Conservation (phyloP, 2,113 vertebrate species). For the Oriolus oriolus region DNA sequence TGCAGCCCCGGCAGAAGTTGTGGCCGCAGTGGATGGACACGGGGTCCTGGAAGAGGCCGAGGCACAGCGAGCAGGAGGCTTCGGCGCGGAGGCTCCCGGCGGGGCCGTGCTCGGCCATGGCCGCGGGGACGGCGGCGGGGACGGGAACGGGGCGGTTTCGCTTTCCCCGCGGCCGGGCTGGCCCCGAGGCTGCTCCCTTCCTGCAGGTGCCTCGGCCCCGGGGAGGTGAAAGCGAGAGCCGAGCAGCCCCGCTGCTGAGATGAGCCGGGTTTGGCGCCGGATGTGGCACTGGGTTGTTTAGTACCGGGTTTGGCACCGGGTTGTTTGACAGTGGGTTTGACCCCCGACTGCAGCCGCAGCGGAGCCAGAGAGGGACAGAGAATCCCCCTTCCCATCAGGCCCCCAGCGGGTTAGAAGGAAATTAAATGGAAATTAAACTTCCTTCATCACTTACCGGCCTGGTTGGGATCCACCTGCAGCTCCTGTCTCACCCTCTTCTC, state of each 20-base stretch:
- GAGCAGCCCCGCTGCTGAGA: neutral
- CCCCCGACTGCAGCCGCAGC: neutral
- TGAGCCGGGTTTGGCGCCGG: neutral
- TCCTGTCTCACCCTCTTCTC: fast-evolving
- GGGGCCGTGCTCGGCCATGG: constrained; percentile 6
- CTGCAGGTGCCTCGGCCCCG: neutral
- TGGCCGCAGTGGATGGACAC: constrained; percentile 72
- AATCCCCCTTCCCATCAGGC: neutral
- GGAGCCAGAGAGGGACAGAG: neutral
- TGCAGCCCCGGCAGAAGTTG: constrained; percentile 72
- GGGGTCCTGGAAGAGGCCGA: constrained; percentile 64
- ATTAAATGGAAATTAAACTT: neutral
- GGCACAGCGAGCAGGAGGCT: constrained; percentile 70
- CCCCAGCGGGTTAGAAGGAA: fast-evolving
- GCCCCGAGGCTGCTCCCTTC: neutral
- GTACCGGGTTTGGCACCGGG: neutral
- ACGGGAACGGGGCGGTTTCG: neutral
- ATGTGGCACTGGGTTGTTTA: too few species aligned
- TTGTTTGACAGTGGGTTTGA: neutral
- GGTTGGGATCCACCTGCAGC: neutral
- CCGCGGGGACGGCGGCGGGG: neutral
- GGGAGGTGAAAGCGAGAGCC: neutral
- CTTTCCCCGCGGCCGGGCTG: neutral
- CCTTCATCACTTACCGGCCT: neutral
- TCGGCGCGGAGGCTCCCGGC: constrained; percentile 15